Evolutionary conservation across 2,113 vertebrate species (phyloP).

Genomic region (Montifringilla adamsi): DNA sequence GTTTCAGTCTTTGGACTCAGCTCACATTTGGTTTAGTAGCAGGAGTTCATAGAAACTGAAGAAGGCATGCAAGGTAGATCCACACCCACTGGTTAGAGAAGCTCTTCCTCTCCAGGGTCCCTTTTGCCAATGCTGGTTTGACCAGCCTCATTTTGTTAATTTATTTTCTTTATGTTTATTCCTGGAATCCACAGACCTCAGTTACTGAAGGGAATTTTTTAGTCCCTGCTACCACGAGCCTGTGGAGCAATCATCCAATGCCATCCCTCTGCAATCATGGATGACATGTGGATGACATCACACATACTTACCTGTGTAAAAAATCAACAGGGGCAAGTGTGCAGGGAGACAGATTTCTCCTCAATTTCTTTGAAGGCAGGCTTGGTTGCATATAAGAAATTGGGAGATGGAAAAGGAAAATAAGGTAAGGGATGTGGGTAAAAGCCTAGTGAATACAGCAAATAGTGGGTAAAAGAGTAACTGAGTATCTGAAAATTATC

Average conservation of each 20-base stretch:
- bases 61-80: neutral
- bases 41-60: neutral
- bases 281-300: neutral
- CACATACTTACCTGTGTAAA: neutral
- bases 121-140: neutral
- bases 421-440: neutral
- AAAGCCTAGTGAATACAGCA: neutral
- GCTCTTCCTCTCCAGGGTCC: neutral
- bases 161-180: neutral
- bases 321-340: neutral
- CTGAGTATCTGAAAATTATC: neutral
- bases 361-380: neutral
- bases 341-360: neutral
- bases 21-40: conserved; percentile 3
- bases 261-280: neutral
- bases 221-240: neutral
- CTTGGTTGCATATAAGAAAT: neutral
- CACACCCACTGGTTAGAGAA: neutral
- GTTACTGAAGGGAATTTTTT: neutral
- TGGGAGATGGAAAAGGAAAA: neutral
- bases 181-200: neutral
- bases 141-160: neutral
- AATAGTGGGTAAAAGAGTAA: neutral
- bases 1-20: conserved; percentile 28
- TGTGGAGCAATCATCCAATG: neutral